A percentile compares a stretch with the other conserved stretches of the same genome.
phyloP scores from a whole-genome alignment of 1,140 invertebrate genomes.

The Gonioctena quinquepunctata region DNA sequence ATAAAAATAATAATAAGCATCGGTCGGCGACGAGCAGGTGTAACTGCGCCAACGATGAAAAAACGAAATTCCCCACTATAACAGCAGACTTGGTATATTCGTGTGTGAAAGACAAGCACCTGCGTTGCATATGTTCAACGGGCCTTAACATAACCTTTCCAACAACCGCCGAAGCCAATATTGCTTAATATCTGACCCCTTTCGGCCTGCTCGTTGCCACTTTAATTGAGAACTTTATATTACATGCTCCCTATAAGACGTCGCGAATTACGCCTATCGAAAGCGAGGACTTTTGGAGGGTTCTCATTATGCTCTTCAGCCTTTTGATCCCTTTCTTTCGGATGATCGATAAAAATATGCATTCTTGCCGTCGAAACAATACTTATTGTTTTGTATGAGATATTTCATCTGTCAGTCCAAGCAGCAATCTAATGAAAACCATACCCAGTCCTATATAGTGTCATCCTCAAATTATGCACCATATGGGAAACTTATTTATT shows the following conservation, averaged over 20 bases:
- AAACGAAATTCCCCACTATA: slow-evolving; percentile 1
- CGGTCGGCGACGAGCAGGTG: not conserved
- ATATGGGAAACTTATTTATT: too few species aligned
- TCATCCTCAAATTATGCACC: too few species aligned
- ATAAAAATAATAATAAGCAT: slow-evolving; percentile 16
- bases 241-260: not conserved
- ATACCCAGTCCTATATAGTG: too few species aligned
- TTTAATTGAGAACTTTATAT: slow-evolving; percentile 10
- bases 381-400: too few species aligned
- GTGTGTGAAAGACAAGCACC: slow-evolving; percentile 20
- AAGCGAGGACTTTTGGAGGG: too few species aligned
- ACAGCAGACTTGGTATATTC: not conserved
- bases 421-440: too few species aligned
- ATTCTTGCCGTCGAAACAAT: too few species aligned
- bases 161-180: slow-evolving; percentile 17
- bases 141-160: slow-evolving; percentile 29
- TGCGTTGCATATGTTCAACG: slow-evolving; percentile 30
- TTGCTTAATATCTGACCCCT: slow-evolving; percentile 23
- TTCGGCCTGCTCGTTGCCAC: not conserved
- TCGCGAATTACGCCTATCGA: too few species aligned
- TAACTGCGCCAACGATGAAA: slow-evolving; percentile 5
- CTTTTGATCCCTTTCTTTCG: too few species aligned
- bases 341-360: too few species aligned
- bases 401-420: too few species aligned
- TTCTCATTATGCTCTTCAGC: too few species aligned